A percentile compares a stretch with the other conserved stretches of the same genome.
phyloP scores from a whole-genome alignment of 2,797 vertebrate genomes.

The Onychomys leucogaster region DNA sequence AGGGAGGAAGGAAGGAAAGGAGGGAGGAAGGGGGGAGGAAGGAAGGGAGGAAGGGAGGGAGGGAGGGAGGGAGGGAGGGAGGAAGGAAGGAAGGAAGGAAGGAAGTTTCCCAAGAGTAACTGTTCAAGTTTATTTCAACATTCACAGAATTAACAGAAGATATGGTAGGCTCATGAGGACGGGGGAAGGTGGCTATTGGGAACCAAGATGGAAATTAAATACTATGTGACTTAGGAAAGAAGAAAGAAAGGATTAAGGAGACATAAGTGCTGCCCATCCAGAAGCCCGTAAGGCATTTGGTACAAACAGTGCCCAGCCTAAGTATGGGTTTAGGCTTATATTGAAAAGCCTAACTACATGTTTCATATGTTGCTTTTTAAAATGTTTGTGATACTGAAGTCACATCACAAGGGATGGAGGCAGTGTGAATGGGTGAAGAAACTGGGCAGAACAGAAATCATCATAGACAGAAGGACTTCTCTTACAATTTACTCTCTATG shows the following conservation, averaged over 20 bases:
- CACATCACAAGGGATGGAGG: background rate
- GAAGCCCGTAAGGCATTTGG: constrained; percentile 2
- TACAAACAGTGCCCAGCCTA: background rate
- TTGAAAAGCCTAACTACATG: constrained; percentile 11
- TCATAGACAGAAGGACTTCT: background rate
- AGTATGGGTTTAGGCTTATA: background rate
- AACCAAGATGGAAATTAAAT: constrained; percentile 35
- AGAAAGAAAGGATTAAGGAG: background rate
- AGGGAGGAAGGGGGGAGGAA: background rate
- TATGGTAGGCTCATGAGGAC: background rate
- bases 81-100: background rate
- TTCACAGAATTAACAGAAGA: background rate
- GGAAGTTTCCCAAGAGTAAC: background rate
- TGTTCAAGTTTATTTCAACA: constrained; percentile 32
- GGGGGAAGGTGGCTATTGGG: background rate
- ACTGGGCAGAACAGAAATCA: background rate
- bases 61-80: no score
- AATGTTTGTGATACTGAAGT: constrained; percentile 17
- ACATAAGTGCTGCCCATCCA: background rate
- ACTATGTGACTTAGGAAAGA: background rate
- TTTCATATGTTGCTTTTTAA: constrained; percentile 52
- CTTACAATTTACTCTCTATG: constrained; percentile 38
- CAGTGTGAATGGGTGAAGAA: background rate
- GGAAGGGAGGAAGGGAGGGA: fast-evolving
- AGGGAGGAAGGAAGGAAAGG: no score